These are phyloP conservation scores for Schizopygopsis pylzovi DNA, from an alignment of 2,797 vertebrate genomes.

Conservation along the genomic window DNA sequence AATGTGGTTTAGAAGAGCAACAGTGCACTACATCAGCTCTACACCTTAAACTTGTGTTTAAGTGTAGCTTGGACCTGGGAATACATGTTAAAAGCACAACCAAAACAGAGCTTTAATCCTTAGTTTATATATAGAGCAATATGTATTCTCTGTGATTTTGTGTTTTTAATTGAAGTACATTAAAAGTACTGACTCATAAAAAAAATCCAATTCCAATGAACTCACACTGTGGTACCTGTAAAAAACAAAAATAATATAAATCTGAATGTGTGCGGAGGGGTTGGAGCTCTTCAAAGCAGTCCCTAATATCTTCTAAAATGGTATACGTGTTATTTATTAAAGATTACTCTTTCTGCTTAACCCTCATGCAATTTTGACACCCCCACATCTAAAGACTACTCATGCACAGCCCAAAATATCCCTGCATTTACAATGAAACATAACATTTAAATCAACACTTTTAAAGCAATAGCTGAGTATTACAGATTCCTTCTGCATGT, in stretches of 20 bases:
- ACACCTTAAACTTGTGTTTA: background rate
- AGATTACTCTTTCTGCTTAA: conserved; percentile 27
- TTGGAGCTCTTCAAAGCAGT: conserved; percentile 57
- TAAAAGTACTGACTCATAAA: conserved; percentile 25
- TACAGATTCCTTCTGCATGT: conserved; percentile 3
- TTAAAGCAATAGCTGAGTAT: background rate
- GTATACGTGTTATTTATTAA: conserved; percentile 69
- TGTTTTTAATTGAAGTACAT: conserved; percentile 23
- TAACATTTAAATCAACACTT: conserved; percentile 4
- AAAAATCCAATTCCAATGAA: conserved; percentile 6
- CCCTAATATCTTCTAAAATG: conserved; percentile 57
- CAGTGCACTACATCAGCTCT: conserved; percentile 24
- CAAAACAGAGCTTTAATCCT: background rate
- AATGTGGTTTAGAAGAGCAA: conserved; percentile 40
- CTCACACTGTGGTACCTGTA: conserved; percentile 5
- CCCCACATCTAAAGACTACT: background rate
- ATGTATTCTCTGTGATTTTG: conserved; percentile 22
- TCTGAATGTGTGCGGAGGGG: conserved; percentile 3
- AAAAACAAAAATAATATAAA: conserved; percentile 22
- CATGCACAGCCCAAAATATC: conserved; percentile 12
- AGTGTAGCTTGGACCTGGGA: conserved; percentile 16
- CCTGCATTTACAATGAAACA: background rate
- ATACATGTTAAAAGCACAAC: conserved; percentile 17
- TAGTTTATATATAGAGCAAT: conserved; percentile 39
- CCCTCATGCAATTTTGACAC: conserved; percentile 8